phyloP scores from a whole-genome alignment of 2,888 invertebrate genomes.

The Drosophila ustulata region DNA sequence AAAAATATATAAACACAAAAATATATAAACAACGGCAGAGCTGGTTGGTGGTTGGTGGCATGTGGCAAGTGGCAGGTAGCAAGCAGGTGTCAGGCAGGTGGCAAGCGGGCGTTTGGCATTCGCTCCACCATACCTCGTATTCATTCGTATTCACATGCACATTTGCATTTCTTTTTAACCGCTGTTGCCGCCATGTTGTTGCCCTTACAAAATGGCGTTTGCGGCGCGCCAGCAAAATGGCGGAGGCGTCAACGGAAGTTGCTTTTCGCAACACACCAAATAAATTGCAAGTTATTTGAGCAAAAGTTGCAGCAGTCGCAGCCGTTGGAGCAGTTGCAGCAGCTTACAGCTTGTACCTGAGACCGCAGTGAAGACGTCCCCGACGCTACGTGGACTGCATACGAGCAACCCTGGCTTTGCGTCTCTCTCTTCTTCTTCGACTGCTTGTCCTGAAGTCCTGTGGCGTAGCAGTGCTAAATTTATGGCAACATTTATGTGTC shows the following conservation, averaged over 20 bases:
- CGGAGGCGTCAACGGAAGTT: constrained; percentile 80
- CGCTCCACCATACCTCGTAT: constrained; percentile 15
- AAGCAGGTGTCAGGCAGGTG: constrained; percentile 44
- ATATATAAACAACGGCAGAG: constrained; percentile 53
- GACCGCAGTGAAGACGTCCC: constrained; percentile 70
- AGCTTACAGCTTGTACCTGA: constrained; percentile 46
- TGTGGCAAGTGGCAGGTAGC: constrained; percentile 50
- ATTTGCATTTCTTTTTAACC: constrained; percentile 63
- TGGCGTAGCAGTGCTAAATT: constrained; percentile 68
- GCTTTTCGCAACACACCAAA: constrained; percentile 77
- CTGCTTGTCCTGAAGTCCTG: constrained; percentile 46
- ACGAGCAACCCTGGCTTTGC: background rate
- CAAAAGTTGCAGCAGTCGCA: constrained; percentile 61
- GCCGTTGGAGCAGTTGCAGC: constrained; percentile 44
- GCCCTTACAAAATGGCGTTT: constrained; percentile 77
- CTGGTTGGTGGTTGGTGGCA: constrained; percentile 32
- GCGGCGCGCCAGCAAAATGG: constrained; percentile 78
- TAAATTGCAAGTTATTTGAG: constrained; percentile 80
- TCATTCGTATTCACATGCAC: constrained; percentile 21
- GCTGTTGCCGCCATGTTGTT: constrained; percentile 60
- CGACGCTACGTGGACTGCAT: constrained; percentile 73
- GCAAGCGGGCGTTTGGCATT: constrained; percentile 35
- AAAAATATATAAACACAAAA: constrained; percentile 66
- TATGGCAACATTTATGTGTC: constrained; percentile 81
- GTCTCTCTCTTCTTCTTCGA: background rate